phyloP scores from a whole-genome alignment of 1,140 invertebrate species.

The Zaprionus gabonicus region DNA sequence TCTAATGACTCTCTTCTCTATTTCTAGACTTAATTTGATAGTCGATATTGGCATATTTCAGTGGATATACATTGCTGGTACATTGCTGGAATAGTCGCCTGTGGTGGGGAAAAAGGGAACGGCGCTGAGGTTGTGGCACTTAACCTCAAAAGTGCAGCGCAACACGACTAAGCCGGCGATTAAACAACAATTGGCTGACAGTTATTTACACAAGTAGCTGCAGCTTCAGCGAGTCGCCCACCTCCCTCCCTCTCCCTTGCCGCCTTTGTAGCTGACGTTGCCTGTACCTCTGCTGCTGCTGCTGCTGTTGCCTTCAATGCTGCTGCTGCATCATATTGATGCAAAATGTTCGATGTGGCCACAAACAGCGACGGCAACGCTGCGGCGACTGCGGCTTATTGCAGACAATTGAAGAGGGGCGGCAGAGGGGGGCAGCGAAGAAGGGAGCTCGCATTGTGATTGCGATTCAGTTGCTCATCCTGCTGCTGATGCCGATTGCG shows the following conservation, averaged over 20 bases:
- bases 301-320: neutral
- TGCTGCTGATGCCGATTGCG: neutral
- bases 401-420: constrained; percentile 45
- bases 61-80: too few species aligned
- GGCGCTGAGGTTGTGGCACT: constrained; percentile 39
- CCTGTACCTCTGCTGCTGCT: neutral
- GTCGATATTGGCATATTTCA: neutral
- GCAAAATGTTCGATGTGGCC: constrained; percentile 24
- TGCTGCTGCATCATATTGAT: constrained; percentile 24
- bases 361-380: constrained; percentile 8
- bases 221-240: constrained; percentile 11
- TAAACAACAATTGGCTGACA: constrained; percentile 83
- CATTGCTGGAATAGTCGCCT: neutral
- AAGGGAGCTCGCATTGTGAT: constrained; percentile 26
- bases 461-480: constrained; percentile 22
- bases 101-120: neutral
- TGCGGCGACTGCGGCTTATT: constrained; percentile 37
- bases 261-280: neutral
- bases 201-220: constrained; percentile 81
- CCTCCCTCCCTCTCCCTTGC: neutral
- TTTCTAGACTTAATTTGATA: neutral
- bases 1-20: neutral
- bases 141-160: constrained; percentile 67
- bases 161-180: constrained; percentile 71
- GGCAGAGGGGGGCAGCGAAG: neutral